Evolutionary conservation across 2,888 invertebrate species (phyloP).

Genomic region (Parasteatoda lunata): DNA sequence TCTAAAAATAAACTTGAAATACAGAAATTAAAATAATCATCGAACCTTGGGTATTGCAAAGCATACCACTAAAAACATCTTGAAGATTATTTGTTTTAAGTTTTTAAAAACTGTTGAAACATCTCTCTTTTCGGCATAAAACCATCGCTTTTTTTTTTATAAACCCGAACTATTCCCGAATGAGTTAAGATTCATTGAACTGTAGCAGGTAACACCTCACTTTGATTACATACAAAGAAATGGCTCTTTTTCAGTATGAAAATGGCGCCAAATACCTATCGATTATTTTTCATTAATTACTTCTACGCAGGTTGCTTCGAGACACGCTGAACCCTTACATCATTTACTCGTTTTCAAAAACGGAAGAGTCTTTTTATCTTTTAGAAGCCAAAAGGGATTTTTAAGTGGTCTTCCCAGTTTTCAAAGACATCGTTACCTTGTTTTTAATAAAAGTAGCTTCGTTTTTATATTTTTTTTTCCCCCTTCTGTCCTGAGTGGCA

Average conservation of each 20-base stretch:
- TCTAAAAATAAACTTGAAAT: too few relatives aligned
- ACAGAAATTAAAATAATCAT: too few relatives aligned
- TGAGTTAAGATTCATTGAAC: constrained; percentile 6
- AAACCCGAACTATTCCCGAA: too few relatives aligned
- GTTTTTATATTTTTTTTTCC: neutral
- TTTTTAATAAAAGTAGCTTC: constrained; percentile 23
- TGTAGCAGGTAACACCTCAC: constrained; percentile 25
- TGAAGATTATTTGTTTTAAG: too few relatives aligned
- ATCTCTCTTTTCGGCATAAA: too few relatives aligned
- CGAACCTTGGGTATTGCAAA: too few relatives aligned
- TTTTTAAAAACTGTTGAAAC: too few relatives aligned
- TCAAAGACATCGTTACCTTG: constrained; percentile 14
- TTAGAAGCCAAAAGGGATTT: constrained; percentile 10
- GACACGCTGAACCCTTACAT: too few relatives aligned
- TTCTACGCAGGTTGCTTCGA: constrained; percentile 12
- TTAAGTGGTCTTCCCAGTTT: constrained; percentile 29
- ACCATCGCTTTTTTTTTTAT: too few relatives aligned
- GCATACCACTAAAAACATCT: too few relatives aligned
- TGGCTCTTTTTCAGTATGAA: constrained; percentile 20
- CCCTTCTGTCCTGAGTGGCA: neutral
- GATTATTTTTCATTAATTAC: constrained; percentile 40
- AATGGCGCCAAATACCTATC: constrained; percentile 28
- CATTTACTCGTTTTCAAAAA: constrained; percentile 17
- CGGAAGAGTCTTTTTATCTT: constrained; percentile 27
- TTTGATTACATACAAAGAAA: constrained; percentile 37